Base-by-base conservation (phyloP, 2,113 vertebrate genomes). In the Chaetura pelagica region DNA sequence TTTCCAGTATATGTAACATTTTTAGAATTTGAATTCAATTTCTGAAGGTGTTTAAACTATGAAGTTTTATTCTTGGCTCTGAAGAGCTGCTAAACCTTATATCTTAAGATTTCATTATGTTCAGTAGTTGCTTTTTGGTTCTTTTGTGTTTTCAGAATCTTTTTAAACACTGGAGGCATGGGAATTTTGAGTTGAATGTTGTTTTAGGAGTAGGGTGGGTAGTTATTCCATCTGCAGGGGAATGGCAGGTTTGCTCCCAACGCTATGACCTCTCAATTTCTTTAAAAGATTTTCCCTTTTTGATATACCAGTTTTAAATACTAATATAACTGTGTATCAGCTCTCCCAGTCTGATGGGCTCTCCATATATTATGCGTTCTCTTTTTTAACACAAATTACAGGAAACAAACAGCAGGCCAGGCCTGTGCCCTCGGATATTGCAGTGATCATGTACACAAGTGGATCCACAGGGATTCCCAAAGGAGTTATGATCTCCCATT, bases 381-480 rank as follows among this genome's bases (percentile, higher is more conserved):
- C 7, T 76, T 76, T 61, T 52, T 42, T 46, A 68, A 92, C 32
- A 29, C 29, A 74, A 86, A 82, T 73, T 74, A 20, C 97, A 99
- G 98, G 97, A 91, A 93, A 61, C 26, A 95, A 95, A 75, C 95
- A 95, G 74, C 74, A 85, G 3, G 98, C 84, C 58, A 97, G 94
- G 67, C 99, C 99, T 1, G 46, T 97, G 72, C 97, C 99, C 22
- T 98, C 98, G 0, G 99, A 99, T 93, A 98, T 99, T 0, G 99
- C 99, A 0, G 99, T 99, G 75, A 99, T 99, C 97, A 99, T 99
- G 99, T 99, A 99, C 90, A 99, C 99, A 51, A 99, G 99, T 42
- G 99, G 99, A 12, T 99, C 99, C 87, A 99, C 99, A 2, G 99
- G 99, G 48, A 46, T 98, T 42, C 99, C 99, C 14, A 99, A 99